Evolutionary conservation across 2,888 invertebrate genomes (phyloP), one percentile per base, ranked within the genome.

Genomic region (Lamproptera curius): DNA sequence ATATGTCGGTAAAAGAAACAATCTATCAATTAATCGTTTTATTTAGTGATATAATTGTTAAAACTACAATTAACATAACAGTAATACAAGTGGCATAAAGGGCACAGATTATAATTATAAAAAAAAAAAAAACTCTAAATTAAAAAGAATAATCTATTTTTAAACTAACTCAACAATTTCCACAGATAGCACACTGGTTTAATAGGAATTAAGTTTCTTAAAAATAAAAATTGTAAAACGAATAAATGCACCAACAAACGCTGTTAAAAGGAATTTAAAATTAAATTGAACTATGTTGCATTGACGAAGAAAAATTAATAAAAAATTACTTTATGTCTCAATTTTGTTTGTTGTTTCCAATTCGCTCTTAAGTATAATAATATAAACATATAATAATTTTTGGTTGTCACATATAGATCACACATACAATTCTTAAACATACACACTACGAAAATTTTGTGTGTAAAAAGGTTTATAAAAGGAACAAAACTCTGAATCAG

Each of bases 181-280:
- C n/a, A 13, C n/a, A n/a, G 15, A 26, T 23, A 41, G 28, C 40
- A 44, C 43, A 49, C 40, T 45, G 16, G 28, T 14, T 41, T 36
- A 38, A 17, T 16, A 6, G 1, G 5, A 44, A 20, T 37, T 34
- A 33, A 43, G 43, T 47, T 35, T 14, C 40, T 43, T 47, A 47
- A 31, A 35, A 43, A 34, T n/a, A 20, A 42, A 28, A 46, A 42
- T 14, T 16, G 34, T 26, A 35, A 28, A 45, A 15, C 14, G n/a
- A 51, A 44, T 47, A 47, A 47, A 47, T 51, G 47, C 47, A 43
- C 31, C 17, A 15, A 23, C 42, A 51, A 51, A 51, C 44, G 47
- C 44, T 10, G 3, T 36, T 17, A 31, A 11, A 14, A 41, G 20
- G 14, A 36, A 36, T 33, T 42, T 10, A 42, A 36, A 14, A 23